phyloP scores from a whole-genome alignment of 2,797 vertebrate genomes.

The Gymnothorax javanicus region DNA sequence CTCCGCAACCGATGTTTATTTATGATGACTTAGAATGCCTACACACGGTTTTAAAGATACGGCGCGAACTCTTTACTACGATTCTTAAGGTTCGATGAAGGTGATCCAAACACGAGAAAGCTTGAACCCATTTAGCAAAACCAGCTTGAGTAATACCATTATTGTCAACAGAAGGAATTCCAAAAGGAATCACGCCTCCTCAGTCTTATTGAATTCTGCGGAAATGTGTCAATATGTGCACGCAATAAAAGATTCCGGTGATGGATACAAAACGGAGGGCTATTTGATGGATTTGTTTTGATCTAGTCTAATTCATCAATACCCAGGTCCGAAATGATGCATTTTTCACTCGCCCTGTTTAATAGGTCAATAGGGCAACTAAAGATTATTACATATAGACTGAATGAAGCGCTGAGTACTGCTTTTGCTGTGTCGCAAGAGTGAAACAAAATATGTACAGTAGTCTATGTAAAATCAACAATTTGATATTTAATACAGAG shows the following conservation, averaged over 20 bases:
- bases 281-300: background rate
- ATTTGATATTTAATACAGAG: conserved; percentile 84
- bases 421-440: background rate
- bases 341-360: background rate
- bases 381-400: background rate
- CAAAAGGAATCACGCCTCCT: background rate
- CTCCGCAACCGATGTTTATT: background rate
- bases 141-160: no score
- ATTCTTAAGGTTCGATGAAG: background rate
- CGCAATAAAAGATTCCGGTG: background rate
- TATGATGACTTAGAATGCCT: background rate
- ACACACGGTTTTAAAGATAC: background rate
- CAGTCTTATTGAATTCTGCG: background rate
- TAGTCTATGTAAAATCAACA: conserved; percentile 46
- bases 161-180: no score
- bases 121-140: background rate
- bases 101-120: no score
- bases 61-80: background rate
- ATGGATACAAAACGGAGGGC: background rate
- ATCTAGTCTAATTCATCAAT: background rate
- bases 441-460: conserved; percentile 39
- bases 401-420: background rate
- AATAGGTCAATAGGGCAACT: background rate
- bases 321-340: background rate
- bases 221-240: background rate